Evolutionary conservation across 2,797 vertebrate genomes (phyloP), one percentile per base, ranked within the genome.

Genomic region (Platalea minor): DNA sequence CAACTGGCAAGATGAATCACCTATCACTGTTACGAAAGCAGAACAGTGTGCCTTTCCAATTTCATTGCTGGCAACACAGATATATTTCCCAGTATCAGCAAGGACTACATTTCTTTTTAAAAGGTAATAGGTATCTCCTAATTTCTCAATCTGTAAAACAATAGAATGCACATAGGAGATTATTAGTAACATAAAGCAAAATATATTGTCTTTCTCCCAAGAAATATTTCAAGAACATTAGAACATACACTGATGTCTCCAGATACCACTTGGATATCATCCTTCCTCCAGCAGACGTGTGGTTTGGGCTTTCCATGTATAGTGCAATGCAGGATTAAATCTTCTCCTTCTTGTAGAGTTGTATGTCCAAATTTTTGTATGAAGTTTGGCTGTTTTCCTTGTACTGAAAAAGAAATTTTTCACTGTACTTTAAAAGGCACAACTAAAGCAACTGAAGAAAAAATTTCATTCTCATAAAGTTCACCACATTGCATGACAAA

Each of bases 1-100:
- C 17, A 70, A 53, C 70, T 78, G 50, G 53, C 41, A 76, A 43
- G 67, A 43, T 2, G 2, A 68, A 37, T 97, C 96, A 97, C 95
- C 96, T 96, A 41, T 93, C 69, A 98, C 84, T 37, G 79, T 89
- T 67, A 98, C 19, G 2, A 96, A 88, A 82, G 97, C 95, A 45
- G 94, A 97, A 43, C 97, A 97, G 19, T 20, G 43, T 10, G 95
- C 95, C 69, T 97, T 89, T 73, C 96, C 97, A 33, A 51, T 50
- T 83, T 96, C 93, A 87, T 96, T 98, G 91, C 78, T 97, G 77
- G 96, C 94, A 89, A 96, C 63, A 92, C 97, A 98, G 48, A 95
- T 65, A 23, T 97, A 97, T 89, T 92, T 95, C 53, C 97, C 93
- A 85, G 87, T 90, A 75, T 97, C 96, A 75, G 97, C 95, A 90